phyloP scores from a whole-genome alignment of 2,888 invertebrate genomes.

The Alviniconcha strummeri region DNA sequence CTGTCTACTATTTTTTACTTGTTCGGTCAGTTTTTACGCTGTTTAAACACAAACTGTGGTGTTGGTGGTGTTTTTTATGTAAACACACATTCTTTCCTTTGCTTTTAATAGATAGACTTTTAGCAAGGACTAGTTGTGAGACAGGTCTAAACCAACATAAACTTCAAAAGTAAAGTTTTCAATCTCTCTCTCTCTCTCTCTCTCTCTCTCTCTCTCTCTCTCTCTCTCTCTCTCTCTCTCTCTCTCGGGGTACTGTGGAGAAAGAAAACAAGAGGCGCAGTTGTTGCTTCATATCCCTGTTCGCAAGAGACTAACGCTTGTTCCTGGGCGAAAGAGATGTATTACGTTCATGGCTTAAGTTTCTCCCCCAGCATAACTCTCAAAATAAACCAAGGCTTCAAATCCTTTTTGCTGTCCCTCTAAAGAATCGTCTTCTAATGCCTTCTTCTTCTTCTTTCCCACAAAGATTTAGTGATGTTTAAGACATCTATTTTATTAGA shows the following conservation, averaged over 20 bases:
- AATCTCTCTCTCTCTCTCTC: neutral
- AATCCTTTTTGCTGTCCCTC: too few species aligned
- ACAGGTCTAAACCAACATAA: too few species aligned
- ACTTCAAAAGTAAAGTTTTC: neutral
- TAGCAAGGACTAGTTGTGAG: too few species aligned
- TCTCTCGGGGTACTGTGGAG: neutral
- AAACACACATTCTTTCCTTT: neutral
- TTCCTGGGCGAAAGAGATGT: neutral
- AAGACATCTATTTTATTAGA: too few species aligned
- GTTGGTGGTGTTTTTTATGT: too few species aligned
- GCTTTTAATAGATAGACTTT: neutral
- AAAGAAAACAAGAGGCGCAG: neutral
- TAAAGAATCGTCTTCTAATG: too few species aligned
- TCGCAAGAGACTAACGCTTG: neutral
- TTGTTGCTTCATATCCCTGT: neutral
- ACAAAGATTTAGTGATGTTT: too few species aligned
- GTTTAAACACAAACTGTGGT: too few species aligned
- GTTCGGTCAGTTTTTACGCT: too few species aligned
- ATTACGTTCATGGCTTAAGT: neutral
- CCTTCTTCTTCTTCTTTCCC: too few species aligned
- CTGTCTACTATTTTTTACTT: too few species aligned
- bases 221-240: constrained; percentile 6
- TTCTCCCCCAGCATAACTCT: neutral
- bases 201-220: constrained; percentile 1
- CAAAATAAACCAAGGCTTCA: neutral